Percentiles rank a stretch among this genome's conserved stretches.
These are phyloP conservation scores for Frankliniella fusca DNA, from an alignment of 2,888 invertebrate genomes.

Conservation along the genomic window DNA sequence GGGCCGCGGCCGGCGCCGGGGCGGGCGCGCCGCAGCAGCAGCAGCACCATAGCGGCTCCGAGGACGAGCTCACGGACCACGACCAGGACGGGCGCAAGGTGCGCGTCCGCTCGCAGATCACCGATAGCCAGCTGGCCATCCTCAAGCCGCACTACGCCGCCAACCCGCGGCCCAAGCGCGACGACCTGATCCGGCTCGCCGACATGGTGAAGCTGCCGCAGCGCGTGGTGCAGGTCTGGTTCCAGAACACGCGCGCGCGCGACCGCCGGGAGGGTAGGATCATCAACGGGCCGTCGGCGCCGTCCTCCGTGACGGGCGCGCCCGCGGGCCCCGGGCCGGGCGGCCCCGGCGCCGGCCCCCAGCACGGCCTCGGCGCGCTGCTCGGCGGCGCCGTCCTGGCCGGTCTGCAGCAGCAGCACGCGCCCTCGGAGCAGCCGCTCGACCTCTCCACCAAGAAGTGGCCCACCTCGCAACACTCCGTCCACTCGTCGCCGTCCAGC, in stretches of 20 bases:
- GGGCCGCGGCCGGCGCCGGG: slow-evolving; percentile 50
- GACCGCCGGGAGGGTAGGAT: slow-evolving; percentile 67
- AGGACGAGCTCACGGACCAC: slow-evolving; percentile 35
- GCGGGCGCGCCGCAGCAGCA: slow-evolving; percentile 46
- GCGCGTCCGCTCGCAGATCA: slow-evolving; percentile 87
- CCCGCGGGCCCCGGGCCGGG: slow-evolving; percentile 36
- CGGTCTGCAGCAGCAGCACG: slow-evolving; percentile 28
- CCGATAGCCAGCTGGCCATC: slow-evolving; percentile 86
- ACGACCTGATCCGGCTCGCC: slow-evolving; percentile 87
- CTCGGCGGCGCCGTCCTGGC: slow-evolving; percentile 31
- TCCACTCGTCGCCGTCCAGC: slow-evolving; percentile 54
- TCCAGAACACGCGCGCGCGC: slow-evolving; percentile 89
- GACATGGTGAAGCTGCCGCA: slow-evolving; percentile 60
- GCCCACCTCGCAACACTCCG: slow-evolving; percentile 44
- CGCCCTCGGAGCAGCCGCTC: slow-evolving; percentile 70
- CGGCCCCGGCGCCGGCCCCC: slow-evolving; percentile 31
- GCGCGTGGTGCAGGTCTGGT: slow-evolving; percentile 90
- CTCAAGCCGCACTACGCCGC: slow-evolving; percentile 83
- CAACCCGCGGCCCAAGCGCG: slow-evolving; percentile 90
- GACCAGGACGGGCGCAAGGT: slow-evolving; percentile 54
- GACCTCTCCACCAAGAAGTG: slow-evolving; percentile 84
- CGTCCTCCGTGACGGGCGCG: slow-evolving; percentile 38
- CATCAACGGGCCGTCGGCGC: slow-evolving; percentile 50
- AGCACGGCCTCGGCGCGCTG: slow-evolving; percentile 18
- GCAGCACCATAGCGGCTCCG: slow-evolving; percentile 44